Conservation (phyloP, 2,113 vertebrate genomes). For the Chauna torquata region DNA sequence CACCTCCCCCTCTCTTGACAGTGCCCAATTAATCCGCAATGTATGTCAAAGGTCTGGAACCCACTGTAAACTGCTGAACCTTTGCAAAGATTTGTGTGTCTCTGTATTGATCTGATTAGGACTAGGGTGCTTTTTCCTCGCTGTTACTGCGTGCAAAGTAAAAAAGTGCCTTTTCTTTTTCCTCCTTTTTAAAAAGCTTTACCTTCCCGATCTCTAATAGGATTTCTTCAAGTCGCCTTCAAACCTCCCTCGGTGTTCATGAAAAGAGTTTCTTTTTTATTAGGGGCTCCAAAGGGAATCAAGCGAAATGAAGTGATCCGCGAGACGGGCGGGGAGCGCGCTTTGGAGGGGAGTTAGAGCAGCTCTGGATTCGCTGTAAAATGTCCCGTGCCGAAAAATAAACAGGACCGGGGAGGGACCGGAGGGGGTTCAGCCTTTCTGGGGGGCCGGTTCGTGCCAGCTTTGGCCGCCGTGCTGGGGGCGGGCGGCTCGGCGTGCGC, state of each 20-base stretch:
- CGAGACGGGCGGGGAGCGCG: background rate
- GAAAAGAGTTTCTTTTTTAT: background rate
- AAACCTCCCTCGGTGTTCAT: background rate
- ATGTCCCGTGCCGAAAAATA: background rate
- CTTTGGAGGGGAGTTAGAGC: background rate
- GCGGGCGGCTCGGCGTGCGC: background rate
- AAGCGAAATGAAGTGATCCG: constrained; percentile 21
- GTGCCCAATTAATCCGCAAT: constrained; percentile 90
- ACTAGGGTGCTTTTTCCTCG: constrained; percentile 7
- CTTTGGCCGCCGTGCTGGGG: background rate
- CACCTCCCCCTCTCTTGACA: constrained; percentile 81
- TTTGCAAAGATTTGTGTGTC: constrained; percentile 84
- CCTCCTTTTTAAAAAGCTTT: background rate
- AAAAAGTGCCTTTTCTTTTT: constrained; percentile 74
- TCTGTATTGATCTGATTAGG: constrained; percentile 91
- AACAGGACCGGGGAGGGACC: background rate
- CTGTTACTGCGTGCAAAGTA: constrained; percentile 61
- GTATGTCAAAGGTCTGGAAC: constrained; percentile 87
- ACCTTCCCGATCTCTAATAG: constrained; percentile 72
- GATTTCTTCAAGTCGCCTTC: constrained; percentile 72
- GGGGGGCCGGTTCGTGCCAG: background rate
- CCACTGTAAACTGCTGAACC: constrained; percentile 81
- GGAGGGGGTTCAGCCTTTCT: background rate
- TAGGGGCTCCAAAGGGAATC: background rate
- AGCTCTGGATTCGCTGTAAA: background rate